Evolutionary conservation across 2,797 vertebrate species (phyloP).

Genomic region (Oreochromis mossambicus): DNA sequence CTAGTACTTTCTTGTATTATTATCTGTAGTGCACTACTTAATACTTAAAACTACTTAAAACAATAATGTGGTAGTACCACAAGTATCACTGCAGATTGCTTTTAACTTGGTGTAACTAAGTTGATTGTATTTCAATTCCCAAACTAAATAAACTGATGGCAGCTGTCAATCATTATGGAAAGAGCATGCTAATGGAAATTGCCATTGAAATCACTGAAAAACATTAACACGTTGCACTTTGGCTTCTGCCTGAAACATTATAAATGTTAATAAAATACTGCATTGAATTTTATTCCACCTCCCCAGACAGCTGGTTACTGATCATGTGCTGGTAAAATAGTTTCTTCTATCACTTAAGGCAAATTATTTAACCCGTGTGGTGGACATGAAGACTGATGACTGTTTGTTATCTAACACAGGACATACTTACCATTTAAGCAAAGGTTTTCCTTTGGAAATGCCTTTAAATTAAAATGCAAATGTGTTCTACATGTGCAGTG

Average conservation of each 20-base stretch:
- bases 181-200: neutral
- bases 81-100: neutral
- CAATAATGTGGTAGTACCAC: neutral
- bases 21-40: neutral
- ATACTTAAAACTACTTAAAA: neutral
- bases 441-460: slow-evolving; percentile 2
- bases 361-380: neutral
- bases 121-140: neutral
- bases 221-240: neutral
- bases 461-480: slow-evolving; percentile 34
- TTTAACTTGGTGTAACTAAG: neutral
- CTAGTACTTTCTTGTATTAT: neutral
- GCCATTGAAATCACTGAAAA: neutral
- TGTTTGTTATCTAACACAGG: slow-evolving; percentile 3
- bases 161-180: neutral
- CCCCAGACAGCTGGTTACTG: neutral
- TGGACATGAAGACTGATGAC: neutral
- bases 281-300: neutral
- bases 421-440: slow-evolving; percentile 18
- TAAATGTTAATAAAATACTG: neutral
- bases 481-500: slow-evolving; percentile 9
- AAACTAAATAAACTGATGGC: neutral
- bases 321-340: neutral
- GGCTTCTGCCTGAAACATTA: neutral
- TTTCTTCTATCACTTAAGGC: neutral